Evolutionary conservation across 1,140 invertebrate genomes (phyloP).

Genomic region (Hestina assimilis): DNA sequence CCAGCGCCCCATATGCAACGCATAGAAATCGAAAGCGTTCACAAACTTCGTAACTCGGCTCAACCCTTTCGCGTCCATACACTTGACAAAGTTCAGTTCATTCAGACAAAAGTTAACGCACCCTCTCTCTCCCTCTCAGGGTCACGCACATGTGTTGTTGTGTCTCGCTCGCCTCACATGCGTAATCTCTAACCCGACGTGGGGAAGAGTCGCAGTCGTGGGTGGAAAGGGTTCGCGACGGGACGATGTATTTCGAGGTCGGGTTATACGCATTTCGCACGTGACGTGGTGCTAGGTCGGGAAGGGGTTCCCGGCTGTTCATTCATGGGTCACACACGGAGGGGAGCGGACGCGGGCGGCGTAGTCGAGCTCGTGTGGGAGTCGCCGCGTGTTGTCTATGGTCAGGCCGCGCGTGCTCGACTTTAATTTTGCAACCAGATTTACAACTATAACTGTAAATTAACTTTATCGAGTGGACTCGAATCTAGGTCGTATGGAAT

Average conservation of each 20-base stretch:
- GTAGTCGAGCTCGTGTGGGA: conserved; percentile 53
- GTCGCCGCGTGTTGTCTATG: conserved; percentile 67
- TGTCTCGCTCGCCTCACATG: conserved; percentile 51
- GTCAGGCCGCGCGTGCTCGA: conserved; percentile 68
- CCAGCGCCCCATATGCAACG: conserved; percentile 53
- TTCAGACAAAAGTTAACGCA: conserved; percentile 54
- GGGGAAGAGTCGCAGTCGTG: conserved; percentile 15
- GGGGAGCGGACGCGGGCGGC: conserved; percentile 37
- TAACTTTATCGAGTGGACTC: conserved; percentile 72
- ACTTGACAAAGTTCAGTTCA: conserved; percentile 68
- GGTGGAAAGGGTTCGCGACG: conserved; percentile 18
- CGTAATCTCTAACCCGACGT: conserved; percentile 43
- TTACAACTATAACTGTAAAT: conserved; percentile 78
- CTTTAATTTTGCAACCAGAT: conserved; percentile 76
- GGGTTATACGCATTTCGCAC: conserved; percentile 45
- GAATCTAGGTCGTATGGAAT: conserved; percentile 78
- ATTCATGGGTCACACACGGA: conserved; percentile 53
- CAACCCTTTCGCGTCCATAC: conserved; percentile 65
- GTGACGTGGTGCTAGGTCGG: conserved; percentile 41
- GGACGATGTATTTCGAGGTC: conserved; percentile 23
- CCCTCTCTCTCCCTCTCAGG: conserved; percentile 46
- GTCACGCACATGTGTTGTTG: conserved; percentile 63
- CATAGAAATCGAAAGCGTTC: conserved; percentile 68
- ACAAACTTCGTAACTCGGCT: conserved; percentile 52
- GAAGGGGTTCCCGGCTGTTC: conserved; percentile 34